Evolutionary conservation across 2,797 vertebrate genomes (phyloP), one percentile per base, ranked within the genome.

Genomic region (Phrynocephalus forsythii): DNA sequence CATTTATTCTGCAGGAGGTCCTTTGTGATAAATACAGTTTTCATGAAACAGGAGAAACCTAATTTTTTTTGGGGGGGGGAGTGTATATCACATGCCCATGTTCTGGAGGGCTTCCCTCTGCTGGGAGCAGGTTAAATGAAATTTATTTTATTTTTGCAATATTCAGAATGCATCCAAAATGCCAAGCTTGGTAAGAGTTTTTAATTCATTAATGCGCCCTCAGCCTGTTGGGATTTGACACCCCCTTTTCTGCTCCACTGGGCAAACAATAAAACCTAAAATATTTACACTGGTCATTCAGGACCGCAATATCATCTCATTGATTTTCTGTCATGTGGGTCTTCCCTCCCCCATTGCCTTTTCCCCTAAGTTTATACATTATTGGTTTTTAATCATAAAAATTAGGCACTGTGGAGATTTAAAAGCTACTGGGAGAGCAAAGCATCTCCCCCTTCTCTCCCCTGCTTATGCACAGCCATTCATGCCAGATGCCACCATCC

Each of bases 241-340:
- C 90, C 92, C 84, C 93, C 91, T 93, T 88, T 26, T 6, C 50
- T 79, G 73, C 79, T 79, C 15, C 93, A 94, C 88, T 8, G 92
- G 94, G 92, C 94, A 96, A 96, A 96, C 94, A 95, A 94, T 83
- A 94, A 96, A 94, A 94, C 92, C 92, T 16, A 11, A 95, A 94
- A 95, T 94, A 95, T 95, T 95, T 94, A 93, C 93, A 91, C 83
- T 93, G 88, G 89, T 92, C 94, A 92, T 89, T 68, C 0, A n/a
- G 88, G 91, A 95, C 94, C 92, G 92, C 94, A 95, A 95, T 95
- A 95, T 91, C 84, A 5, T 56, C 88, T 80, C 94, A 95, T 95
- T 87, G 96, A 96, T 96, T 97, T 94, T 91, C 92, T 94, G 95
- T 94, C 94, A 84, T 93, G 91, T 0, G 81, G 87, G 93, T 94